Evolutionary conservation across 2,113 vertebrate species (phyloP), one percentile per base, ranked within the genome.

Genomic region (Illadopsis cleaveri): DNA sequence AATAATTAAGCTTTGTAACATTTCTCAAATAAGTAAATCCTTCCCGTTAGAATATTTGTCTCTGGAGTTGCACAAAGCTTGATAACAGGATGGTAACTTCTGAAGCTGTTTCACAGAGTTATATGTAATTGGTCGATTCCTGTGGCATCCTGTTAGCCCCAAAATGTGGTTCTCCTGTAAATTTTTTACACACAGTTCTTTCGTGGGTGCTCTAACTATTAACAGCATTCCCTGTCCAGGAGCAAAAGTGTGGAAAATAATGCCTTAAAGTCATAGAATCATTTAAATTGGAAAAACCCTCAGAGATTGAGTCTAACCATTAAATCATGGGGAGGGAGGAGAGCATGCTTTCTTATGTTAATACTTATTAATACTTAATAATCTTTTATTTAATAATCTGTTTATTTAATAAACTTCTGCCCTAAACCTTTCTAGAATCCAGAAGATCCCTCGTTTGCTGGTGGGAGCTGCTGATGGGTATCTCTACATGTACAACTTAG

Each of bases 401-500:
- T n/a, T 48, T 48, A 12, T 18, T 66, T 3, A 75, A 38, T 47
- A n/a, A 35, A 76, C 57, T 45, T 80, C 15, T 93, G 53, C 47
- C 23, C 4, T 70, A 40, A 72, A 93, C 60, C 14, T 65, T 42
- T 6, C n/a, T 87, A 99, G 99, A 90, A 99, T 99, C 95, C 99
- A 99, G 97, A 99, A 99, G 98, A 99, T 99, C 83, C 99, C 99
- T 40, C 98, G 99, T 37, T 97, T 99, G 75, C 91, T 99, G 82
- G 99, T 99, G 53, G 99, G 99, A 24, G 99, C 99, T 4, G 98
- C 99, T 4, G 99, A 99, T 24, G 99, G 99, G 3, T 99, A 99
- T 96, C 96, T 99, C 53, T 99, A 99, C 95, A 98, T 99, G 97
- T 99, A 99, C 98, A 99, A 99, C 97, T 96, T 99, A 92, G 99